Conservation (phyloP, 2,797 vertebrate genomes). For the Falco berigora region DNA sequence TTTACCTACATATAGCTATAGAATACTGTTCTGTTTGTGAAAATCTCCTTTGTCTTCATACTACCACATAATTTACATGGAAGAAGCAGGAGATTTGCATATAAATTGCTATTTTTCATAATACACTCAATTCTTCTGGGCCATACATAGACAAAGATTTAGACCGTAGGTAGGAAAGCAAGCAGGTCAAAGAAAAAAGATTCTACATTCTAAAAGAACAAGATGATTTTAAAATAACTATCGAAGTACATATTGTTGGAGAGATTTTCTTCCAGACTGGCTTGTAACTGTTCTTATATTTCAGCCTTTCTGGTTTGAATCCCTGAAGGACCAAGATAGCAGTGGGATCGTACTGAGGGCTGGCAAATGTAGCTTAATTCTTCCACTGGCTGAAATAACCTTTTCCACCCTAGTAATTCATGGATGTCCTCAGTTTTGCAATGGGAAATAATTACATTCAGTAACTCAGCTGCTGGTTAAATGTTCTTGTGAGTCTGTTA, state of each 20-base stretch:
- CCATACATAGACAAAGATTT: background rate
- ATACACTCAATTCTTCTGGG: background rate
- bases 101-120: slow-evolving; percentile 4
- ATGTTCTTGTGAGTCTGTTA: background rate
- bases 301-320: background rate
- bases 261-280: background rate
- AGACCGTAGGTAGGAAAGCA: background rate
- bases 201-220: background rate
- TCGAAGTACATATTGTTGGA: background rate
- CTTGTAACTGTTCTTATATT: background rate
- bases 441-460: background rate
- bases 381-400: background rate
- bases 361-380: background rate
- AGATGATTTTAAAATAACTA: background rate
- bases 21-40: background rate
- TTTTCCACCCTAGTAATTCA: background rate
- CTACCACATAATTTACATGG: background rate
- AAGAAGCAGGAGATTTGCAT: slow-evolving; percentile 17
- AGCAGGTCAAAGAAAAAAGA: background rate
- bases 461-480: background rate
- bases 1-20: background rate
- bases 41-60: background rate
- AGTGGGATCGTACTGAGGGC: background rate
- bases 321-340: background rate
- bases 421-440: background rate